phyloP scores from a whole-genome alignment of 2,113 vertebrate genomes.

The Platichthys stellatus region DNA sequence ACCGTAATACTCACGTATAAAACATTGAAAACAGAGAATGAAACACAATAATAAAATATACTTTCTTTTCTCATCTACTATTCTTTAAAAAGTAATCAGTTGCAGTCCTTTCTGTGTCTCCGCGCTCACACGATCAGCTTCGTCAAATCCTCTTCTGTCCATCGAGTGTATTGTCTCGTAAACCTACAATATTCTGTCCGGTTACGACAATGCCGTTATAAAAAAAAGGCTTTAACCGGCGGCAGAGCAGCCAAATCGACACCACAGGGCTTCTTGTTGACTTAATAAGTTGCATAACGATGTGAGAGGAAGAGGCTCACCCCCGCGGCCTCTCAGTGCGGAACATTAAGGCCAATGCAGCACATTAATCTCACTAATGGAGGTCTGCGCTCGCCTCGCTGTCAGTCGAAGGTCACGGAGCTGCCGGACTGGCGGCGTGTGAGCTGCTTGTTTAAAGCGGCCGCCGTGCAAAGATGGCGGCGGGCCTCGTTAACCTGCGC shows the following conservation, averaged over 20 bases:
- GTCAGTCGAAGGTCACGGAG: conserved; percentile 52
- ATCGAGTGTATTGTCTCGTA: conserved; percentile 6
- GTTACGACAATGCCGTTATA: conserved; percentile 4
- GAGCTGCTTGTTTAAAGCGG: conserved; percentile 49
- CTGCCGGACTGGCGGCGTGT: not conserved
- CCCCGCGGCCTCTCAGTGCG: conserved; percentile 39
- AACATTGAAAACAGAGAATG: conserved; percentile 67
- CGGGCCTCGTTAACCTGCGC: conserved; percentile 44
- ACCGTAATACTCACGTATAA: conserved; percentile 72
- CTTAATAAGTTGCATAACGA: conserved; percentile 42
- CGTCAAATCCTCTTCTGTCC: conserved; percentile 38
- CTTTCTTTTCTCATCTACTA: conserved; percentile 66
- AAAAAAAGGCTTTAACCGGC: not conserved
- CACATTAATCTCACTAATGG: conserved; percentile 68
- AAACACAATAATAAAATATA: conserved; percentile 79
- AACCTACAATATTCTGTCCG: conserved; percentile 12
- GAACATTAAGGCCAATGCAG: conserved; percentile 56
- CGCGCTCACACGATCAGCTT: conserved; percentile 31
- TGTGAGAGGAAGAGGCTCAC: conserved; percentile 38
- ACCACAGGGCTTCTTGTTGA: conserved; percentile 28
- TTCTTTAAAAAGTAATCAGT: conserved; percentile 54
- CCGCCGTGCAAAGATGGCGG: conserved; percentile 20
- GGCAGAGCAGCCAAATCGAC: not conserved
- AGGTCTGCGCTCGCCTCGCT: conserved; percentile 28
- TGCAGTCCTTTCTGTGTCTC: conserved; percentile 66